Evolutionary conservation across 2,113 vertebrate species (phyloP), one percentile per base, ranked within the genome.

Genomic region (Gulo gulo): DNA sequence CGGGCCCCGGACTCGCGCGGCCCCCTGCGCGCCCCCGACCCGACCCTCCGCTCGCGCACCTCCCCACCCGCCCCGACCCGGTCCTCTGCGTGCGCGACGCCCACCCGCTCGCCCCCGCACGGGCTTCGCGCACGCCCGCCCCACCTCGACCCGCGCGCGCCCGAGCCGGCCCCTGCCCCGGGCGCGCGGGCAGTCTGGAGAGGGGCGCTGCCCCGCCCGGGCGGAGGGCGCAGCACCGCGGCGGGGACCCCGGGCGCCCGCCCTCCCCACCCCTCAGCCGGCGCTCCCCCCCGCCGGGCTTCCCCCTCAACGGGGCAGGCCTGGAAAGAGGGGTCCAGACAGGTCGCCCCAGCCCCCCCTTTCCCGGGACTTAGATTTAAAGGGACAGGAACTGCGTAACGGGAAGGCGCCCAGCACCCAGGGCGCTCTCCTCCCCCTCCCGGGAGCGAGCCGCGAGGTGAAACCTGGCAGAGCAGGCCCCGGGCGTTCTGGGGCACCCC

Each of bases 361-460:
- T 86, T 79, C 91, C 96, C 91, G 94, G 97, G 42, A 94, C 98
- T 94, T 96, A 93, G 97, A 98, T 98, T 99, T 99, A 99, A 99
- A 99, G 99, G 97, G 97, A 98, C 99, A 99, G 98, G 93, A 96
- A 97, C 99, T 98, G 98, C 98, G 98, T 97, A 98, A 97, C 61
- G 95, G 97, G 95, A 97, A 96, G 91, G 97, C 95, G 98, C 98
- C 98, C 78, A 98, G 98, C 95, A 98, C 97, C 97, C 45, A 97
- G 73, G 59, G 98, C 97, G 97, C 96, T 76, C 94, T 96, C 24
- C 12, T 39, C n/a, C 84, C 5, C 90, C 79, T 67, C 88, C 67
- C 34, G 18, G 45, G 92, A 88, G 73, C 55, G 92, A 88, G 73
- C 55, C 67, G 3, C 91, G 82, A 59, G 90, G 74, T 15, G 59